Conservation (phyloP, 1,140 invertebrate species). For the Drosophila varians region DNA sequence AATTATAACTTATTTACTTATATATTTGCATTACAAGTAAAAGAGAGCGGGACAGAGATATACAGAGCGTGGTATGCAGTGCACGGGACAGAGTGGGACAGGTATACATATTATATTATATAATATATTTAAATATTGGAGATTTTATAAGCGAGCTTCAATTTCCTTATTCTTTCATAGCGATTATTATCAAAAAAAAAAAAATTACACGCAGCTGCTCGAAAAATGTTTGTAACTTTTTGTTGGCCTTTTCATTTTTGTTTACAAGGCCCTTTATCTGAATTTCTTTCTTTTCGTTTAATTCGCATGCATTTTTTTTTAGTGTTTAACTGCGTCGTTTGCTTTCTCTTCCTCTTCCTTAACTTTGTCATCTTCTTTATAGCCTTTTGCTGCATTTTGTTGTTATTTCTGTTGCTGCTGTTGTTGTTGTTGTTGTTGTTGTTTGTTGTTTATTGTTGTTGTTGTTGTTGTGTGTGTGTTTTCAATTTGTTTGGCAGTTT, state of each 20-base stretch:
- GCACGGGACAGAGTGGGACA: constrained; percentile 40
- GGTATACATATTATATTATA: constrained; percentile 6
- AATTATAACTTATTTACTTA: constrained; percentile 68
- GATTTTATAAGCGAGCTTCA: constrained; percentile 33
- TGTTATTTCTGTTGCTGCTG: constrained; percentile 20
- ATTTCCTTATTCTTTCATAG: constrained; percentile 15
- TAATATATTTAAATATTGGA: constrained; percentile 4
- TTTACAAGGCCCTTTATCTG: background rate
- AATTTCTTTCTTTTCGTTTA: constrained; percentile 7
- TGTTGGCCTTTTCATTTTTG: too few species aligned
- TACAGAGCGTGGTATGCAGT: constrained; percentile 18
- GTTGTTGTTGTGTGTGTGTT: constrained; percentile 30
- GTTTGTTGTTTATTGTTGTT: constrained; percentile 34
- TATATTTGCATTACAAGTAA: constrained; percentile 63
- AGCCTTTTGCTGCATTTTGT: constrained; percentile 72
- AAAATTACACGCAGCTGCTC: constrained; percentile 22
- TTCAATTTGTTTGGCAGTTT: constrained; percentile 43
- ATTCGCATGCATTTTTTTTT: constrained; percentile 22
- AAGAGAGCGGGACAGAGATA: constrained; percentile 38
- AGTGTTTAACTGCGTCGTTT: constrained; percentile 10
- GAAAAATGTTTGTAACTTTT: background rate
- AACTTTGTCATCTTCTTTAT: constrained; percentile 28
- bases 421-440: constrained; percentile 45
- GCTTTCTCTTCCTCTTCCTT: background rate
- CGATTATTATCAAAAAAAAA: background rate